Evolutionary conservation across 1,140 invertebrate species (phyloP).

Genomic region (Nebria ingens): DNA sequence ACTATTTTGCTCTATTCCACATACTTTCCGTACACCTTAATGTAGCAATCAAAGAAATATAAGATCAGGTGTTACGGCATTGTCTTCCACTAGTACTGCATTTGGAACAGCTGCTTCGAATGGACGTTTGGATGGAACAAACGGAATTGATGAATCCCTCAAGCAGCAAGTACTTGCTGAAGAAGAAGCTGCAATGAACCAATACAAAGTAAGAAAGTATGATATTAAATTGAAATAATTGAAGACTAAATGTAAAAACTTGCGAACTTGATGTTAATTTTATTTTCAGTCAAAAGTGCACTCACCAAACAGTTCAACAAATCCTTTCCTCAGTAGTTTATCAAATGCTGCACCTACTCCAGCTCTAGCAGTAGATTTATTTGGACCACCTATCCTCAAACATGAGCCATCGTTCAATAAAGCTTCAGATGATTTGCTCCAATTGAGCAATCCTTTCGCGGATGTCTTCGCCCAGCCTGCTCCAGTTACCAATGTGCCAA

Average conservation of each 20-base stretch:
- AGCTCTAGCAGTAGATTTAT: slow-evolving; percentile 72
- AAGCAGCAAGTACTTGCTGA: slow-evolving; percentile 83
- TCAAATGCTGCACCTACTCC: slow-evolving; percentile 37
- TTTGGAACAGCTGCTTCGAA: slow-evolving; percentile 72
- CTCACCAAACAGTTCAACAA: slow-evolving; percentile 58
- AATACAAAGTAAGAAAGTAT: slow-evolving; percentile 69
- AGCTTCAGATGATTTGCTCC: slow-evolving; percentile 81
- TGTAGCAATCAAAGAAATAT: slow-evolving; percentile 75
- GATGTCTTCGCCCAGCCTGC: slow-evolving; percentile 62
- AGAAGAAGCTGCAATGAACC: slow-evolving; percentile 89
- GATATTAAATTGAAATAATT: background rate
- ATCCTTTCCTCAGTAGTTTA: slow-evolving; percentile 59
- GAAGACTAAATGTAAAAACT: background rate
- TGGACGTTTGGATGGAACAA: slow-evolving; percentile 56
- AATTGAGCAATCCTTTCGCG: slow-evolving; percentile 83
- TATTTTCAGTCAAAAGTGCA: slow-evolving; percentile 61
- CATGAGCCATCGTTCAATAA: slow-evolving; percentile 36
- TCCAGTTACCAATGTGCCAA: slow-evolving; percentile 26
- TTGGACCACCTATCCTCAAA: slow-evolving; percentile 41
- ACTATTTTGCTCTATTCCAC: slow-evolving; percentile 23
- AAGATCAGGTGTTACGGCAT: slow-evolving; percentile 78
- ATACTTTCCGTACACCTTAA: slow-evolving; percentile 14
- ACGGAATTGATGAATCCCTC: slow-evolving; percentile 75
- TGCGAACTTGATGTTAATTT: slow-evolving; percentile 17
- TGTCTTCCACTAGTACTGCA: slow-evolving; percentile 77